phyloP scores from a whole-genome alignment of 2,888 invertebrate species.

The Branchellion lobata region DNA sequence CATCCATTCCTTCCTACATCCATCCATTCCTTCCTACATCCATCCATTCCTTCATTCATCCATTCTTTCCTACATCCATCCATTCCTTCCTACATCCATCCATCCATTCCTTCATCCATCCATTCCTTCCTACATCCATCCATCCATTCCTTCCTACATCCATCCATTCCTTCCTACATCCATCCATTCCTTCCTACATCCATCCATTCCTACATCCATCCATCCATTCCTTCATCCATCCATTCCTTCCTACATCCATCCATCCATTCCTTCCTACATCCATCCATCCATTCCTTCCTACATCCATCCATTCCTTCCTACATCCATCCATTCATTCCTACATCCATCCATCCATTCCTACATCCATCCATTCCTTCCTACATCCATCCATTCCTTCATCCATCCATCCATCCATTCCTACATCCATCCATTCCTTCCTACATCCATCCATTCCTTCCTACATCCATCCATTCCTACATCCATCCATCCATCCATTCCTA shows the following conservation, averaged over 20 bases:
- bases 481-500: not conserved
- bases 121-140: not conserved
- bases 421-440: not conserved
- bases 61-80: not conserved
- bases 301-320: not conserved
- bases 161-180: not conserved
- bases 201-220: not conserved
- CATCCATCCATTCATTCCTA: not conserved
- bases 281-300: not conserved
- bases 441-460: not conserved
- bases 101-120: not conserved
- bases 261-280: not conserved
- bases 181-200: not conserved
- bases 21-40: not conserved
- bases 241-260: not conserved
- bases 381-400: not conserved
- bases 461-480: not conserved
- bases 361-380: not conserved
- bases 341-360: not conserved
- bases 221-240: not conserved
- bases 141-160: not conserved
- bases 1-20: not conserved
- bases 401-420: not conserved
- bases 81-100: not conserved
- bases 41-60: not conserved